Conservation (phyloP, 1,140 invertebrate genomes). For the Tetramorium parvispinum region DNA sequence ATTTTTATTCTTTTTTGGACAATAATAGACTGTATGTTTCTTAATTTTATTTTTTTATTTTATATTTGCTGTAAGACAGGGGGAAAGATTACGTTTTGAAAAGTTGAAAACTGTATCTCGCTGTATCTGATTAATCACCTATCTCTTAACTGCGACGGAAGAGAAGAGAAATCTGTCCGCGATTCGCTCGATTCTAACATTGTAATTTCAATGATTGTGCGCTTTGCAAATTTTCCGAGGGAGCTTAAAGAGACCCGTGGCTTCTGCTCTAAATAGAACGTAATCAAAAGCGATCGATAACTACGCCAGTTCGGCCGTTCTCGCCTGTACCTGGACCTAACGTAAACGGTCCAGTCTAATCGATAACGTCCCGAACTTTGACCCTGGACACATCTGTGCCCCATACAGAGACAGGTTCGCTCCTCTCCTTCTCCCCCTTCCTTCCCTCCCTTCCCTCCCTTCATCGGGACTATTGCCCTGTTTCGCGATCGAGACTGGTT, state of each 20-base stretch:
- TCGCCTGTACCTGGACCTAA: conserved; percentile 37
- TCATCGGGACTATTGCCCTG: background rate
- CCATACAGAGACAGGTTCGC: no score
- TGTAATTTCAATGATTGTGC: background rate
- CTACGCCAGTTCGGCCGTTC: background rate
- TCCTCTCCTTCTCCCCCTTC: background rate
- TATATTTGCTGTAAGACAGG: no score
- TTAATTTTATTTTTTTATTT: no score
- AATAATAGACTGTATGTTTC: background rate
- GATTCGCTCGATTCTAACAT: background rate
- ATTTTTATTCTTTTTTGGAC: background rate
- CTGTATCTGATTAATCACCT: no score
- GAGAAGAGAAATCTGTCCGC: background rate
- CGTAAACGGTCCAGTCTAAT: conserved; percentile 30
- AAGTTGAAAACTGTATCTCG: background rate
- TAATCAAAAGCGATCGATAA: background rate
- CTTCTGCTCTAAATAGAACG: conserved; percentile 7
- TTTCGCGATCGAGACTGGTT: background rate
- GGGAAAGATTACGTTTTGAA: background rate
- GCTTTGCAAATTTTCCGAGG: background rate
- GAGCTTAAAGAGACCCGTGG: background rate
- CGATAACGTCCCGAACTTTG: conserved; percentile 28
- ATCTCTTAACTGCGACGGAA: background rate
- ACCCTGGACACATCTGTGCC: conserved; percentile 25
- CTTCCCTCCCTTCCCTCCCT: no score